phyloP scores from a whole-genome alignment of 2,113 vertebrate genomes.

The Spea multiplicata region DNA sequence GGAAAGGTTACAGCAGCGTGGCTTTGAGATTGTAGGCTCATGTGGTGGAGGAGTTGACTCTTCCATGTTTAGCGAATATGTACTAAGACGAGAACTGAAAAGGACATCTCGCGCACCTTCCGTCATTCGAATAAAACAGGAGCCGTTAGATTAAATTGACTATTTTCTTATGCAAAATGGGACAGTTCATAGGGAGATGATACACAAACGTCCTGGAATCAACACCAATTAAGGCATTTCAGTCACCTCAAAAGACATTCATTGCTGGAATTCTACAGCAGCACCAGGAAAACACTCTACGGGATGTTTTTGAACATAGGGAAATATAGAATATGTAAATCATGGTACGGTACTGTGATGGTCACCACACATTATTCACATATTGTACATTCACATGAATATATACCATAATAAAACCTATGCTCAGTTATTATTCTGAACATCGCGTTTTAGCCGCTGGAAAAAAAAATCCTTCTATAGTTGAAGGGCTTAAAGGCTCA shows the following conservation, averaged over 20 bases:
- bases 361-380: conserved; percentile 33
- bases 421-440: conserved; percentile 31
- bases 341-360: conserved; percentile 34
- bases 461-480: conserved; percentile 18
- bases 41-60: conserved; percentile 93
- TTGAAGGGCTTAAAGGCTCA: conserved; percentile 2
- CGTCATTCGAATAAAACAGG: conserved; percentile 87
- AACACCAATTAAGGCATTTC: conserved; percentile 66
- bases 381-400: conserved; percentile 10
- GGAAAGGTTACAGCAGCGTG: conserved; percentile 86
- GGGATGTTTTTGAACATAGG: conserved; percentile 11
- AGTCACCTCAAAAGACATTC: conserved; percentile 39
- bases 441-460: conserved; percentile 7
- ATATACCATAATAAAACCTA: conserved; percentile 24
- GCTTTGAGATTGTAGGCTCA: conserved; percentile 88
- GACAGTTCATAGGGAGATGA: conserved; percentile 65
- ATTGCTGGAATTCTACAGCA: conserved; percentile 23
- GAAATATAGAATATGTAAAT: conserved; percentile 13
- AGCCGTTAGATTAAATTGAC: conserved; percentile 81
- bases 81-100: conserved; percentile 80
- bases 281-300: conserved; percentile 6
- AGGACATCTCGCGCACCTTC: conserved; percentile 71
- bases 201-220: conserved; percentile 67
- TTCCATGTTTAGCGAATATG: conserved; percentile 93
- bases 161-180: conserved; percentile 63